Evolutionary conservation across 1,140 invertebrate genomes (phyloP).

Genomic region (Pseudomyrmex sp.): DNA sequence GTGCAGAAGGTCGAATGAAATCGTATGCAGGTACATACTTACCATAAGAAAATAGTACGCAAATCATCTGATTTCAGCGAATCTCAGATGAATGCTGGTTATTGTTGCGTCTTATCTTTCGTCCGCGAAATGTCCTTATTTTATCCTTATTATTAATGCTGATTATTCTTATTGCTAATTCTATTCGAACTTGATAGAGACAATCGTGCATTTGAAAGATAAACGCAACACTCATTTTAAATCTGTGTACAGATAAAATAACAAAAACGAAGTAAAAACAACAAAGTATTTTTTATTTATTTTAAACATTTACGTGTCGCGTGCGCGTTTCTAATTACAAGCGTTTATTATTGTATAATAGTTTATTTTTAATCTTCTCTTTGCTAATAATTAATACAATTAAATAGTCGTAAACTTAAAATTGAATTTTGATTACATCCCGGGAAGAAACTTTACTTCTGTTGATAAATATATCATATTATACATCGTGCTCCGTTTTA

Average conservation of each 20-base stretch:
- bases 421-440: not conserved
- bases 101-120: not conserved
- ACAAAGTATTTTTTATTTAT: not conserved
- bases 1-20: constrained; percentile 32
- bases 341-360: not conserved
- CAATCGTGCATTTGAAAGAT: not conserved
- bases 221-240: not conserved
- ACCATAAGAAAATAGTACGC: not conserved
- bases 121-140: too few relatives aligned
- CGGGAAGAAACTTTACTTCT: not conserved
- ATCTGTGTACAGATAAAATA: not conserved
- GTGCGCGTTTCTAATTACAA: not conserved
- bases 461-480: not conserved
- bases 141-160: not conserved
- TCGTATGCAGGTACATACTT: constrained; percentile 19
- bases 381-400: not conserved
- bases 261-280: too few relatives aligned
- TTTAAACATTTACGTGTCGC: not conserved
- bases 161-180: not conserved
- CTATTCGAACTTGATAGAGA: not conserved
- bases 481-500: too few relatives aligned
- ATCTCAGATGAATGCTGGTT: not conserved
- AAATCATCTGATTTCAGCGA: not conserved
- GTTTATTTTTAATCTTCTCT: constrained; percentile 11
- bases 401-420: not conserved